Base-by-base conservation (phyloP, 1,140 invertebrate genomes). In the Leptinotarsa lineolata region DNA sequence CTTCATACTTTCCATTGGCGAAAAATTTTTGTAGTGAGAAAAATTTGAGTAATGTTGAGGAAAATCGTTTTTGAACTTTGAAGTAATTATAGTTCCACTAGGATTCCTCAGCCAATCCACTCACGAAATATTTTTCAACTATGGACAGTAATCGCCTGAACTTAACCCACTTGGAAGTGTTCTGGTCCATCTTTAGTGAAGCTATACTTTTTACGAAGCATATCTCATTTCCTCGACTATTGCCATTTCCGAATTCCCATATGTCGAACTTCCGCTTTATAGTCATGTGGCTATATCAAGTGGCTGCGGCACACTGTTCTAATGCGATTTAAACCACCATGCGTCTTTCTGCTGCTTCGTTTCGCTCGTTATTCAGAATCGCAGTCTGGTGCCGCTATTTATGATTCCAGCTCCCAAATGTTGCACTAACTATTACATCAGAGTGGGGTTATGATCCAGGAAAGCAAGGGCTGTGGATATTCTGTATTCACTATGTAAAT, bases 231-330 rank as follows among this genome's bases (percentile, higher is more conserved):
- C 48, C 48, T 18, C 15, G 48, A 54, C 48, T 54, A 54, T 54
- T 54, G 13, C 48, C 16, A 54, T 18, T 69, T 46, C 68, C 45
- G 65, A 75, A 74, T 75, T 77, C 74, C 15, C 61, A n/a, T 30
- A 30, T 21, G 24, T 16, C 20, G 20, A 63, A 30, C 24, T 63
- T 72, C 70, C 74, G 69, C 72, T 78, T 76, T 76, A 78, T 72
- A 69, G 75, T 63, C 64, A 63, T 76, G 77, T 73, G 77, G 77
- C 72, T 77, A 75, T 77, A 75, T 73, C 76, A 77, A 74, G 64
- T 64, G 67, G 46, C 73, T 69, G 70, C 59, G 68, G 61, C 61
- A 63, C 61, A 30, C 20, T 21, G 24, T 63, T 63, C 24, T 63
- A 63, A 63, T 63, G 24, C 61, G 20, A 22, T 63, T 63, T 20